Conservation (phyloP, 2,113 vertebrate species). For the Irena cyanogastra region DNA sequence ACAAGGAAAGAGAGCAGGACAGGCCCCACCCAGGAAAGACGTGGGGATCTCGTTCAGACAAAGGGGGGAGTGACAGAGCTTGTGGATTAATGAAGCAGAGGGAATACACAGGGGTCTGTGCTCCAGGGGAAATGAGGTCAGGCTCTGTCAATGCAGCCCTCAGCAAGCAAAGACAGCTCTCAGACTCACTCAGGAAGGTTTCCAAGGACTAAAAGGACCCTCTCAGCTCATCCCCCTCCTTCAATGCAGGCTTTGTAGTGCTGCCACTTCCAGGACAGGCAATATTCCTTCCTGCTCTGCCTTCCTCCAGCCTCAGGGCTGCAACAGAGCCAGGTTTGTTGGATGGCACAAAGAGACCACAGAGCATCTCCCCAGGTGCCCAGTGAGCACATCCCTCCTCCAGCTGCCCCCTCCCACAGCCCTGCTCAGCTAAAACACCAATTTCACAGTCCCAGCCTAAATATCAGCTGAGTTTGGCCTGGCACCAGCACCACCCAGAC, state of each 20-base stretch:
- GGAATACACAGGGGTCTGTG: background rate
- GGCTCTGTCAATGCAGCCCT: background rate
- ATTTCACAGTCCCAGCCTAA: background rate
- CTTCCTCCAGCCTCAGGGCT: background rate
- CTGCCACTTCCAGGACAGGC: background rate
- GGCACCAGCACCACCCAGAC: background rate
- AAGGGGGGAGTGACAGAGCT: accelerated
- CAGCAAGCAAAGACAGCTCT: background rate
- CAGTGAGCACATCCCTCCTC: background rate
- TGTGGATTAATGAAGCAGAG: background rate
- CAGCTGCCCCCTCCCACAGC: background rate
- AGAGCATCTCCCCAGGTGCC: conserved; percentile 9
- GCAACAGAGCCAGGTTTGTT: conserved; percentile 40
- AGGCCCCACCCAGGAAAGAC: background rate
- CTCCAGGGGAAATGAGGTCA: conserved; percentile 1
- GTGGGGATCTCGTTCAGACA: background rate
- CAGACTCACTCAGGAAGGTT: background rate
- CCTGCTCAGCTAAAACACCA: background rate
- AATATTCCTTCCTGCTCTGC: background rate
- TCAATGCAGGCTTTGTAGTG: conserved; percentile 10
- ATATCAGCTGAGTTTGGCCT: background rate
- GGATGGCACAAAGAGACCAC: background rate
- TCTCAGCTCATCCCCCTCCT: background rate
- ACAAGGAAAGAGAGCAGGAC: background rate
- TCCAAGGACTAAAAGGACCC: background rate